A percentile compares a stretch with the other conserved stretches of the same genome.
phyloP scores from a whole-genome alignment of 2,888 invertebrate species.

The Spilarctia lutea region DNA sequence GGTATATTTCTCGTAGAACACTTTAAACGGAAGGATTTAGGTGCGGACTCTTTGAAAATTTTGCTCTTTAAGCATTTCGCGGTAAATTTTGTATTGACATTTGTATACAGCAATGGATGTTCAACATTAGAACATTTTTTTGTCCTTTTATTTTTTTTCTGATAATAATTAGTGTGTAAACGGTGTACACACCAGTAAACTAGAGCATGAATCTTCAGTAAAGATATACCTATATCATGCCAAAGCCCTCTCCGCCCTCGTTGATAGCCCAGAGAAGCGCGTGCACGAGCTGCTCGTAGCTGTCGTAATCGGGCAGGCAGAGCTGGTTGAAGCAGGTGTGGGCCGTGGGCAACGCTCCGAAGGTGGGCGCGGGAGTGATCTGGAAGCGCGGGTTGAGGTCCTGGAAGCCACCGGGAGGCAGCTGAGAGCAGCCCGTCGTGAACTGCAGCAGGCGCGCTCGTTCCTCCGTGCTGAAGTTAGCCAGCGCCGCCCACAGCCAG shows the following conservation, averaged over 20 bases:
- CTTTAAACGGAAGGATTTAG: neutral
- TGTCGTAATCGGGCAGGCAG: constrained; percentile 97
- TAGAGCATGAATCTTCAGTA: neutral
- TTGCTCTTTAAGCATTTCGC: neutral
- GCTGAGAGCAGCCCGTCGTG: constrained; percentile 96
- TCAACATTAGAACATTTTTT: neutral
- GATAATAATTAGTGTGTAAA: neutral
- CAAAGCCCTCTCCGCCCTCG: constrained; percentile 98
- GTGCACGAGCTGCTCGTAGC: constrained; percentile 97
- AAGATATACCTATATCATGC: constrained; percentile 64
- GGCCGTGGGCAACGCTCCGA: constrained; percentile 96
- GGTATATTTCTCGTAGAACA: neutral
- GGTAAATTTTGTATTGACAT: neutral
- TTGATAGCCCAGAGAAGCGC: constrained; percentile 96
- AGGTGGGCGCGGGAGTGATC: constrained; percentile 95
- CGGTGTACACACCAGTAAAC: neutral
- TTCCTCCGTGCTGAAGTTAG: constrained; percentile 95
- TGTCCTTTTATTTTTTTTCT: neutral
- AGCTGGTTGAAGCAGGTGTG: constrained; percentile 99
- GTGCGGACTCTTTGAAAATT: neutral
- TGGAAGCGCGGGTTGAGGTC: constrained; percentile 97
- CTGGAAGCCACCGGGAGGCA: constrained; percentile 94
- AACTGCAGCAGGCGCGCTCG: constrained; percentile 97
- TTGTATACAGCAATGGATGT: neutral
- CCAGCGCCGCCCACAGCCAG: constrained; percentile 87